phyloP scores from a whole-genome alignment of 2,113 vertebrate genomes.

The Cyanistes caeruleus region DNA sequence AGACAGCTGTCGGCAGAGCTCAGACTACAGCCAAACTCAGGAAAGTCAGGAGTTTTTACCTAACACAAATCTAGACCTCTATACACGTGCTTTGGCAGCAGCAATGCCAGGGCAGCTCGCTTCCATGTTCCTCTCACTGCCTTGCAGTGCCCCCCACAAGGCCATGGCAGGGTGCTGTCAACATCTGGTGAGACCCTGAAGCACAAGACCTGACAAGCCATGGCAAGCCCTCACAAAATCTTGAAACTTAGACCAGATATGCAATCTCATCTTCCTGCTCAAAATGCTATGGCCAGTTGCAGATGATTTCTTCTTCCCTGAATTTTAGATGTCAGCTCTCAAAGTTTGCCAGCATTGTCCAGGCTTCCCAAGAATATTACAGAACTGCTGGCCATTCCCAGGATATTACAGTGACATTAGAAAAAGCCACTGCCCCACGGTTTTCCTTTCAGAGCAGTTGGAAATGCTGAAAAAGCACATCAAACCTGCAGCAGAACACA shows the following conservation, averaged over 20 bases:
- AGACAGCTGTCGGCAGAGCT: background rate
- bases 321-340: background rate
- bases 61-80: background rate
- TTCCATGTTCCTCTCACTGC: background rate
- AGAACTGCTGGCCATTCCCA: background rate
- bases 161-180: background rate
- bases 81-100: background rate
- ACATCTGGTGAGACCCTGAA: background rate
- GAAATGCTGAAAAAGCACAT: background rate
- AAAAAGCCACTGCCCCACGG: background rate
- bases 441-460: background rate
- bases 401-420: background rate
- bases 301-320: background rate
- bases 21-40: background rate
- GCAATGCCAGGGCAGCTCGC: fast-evolving
- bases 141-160: background rate
- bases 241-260: background rate
- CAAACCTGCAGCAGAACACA: background rate
- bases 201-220: background rate
- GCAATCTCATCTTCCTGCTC: background rate
- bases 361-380: background rate
- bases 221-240: fast-evolving
- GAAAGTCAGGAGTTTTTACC: background rate
- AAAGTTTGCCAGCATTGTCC: background rate
- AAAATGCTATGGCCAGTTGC: background rate